Evolutionary conservation across 2,797 vertebrate genomes (phyloP).

Genomic region (Rhabdomys pumilio): DNA sequence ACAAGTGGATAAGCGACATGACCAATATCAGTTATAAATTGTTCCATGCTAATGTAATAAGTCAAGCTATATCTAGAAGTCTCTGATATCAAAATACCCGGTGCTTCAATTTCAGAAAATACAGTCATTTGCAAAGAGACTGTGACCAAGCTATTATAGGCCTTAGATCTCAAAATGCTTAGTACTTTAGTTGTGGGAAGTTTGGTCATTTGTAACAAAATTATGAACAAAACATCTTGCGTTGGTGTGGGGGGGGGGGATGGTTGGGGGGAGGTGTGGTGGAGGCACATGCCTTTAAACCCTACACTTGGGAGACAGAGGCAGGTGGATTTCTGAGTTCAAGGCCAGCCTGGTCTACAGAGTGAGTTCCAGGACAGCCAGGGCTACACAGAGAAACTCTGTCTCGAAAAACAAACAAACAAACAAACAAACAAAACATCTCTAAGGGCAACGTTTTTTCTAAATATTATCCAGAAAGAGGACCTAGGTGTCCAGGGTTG

Average conservation of each 20-base stretch:
- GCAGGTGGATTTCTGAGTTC: too few relatives aligned
- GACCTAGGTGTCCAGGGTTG: background rate
- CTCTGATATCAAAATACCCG: background rate
- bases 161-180: background rate
- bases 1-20: background rate
- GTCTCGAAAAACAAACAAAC: too few relatives aligned
- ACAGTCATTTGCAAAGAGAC: background rate
- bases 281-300: too few relatives aligned
- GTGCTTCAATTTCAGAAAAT: background rate
- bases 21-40: background rate
- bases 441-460: background rate
- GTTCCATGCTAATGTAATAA: background rate
- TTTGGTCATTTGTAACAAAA: background rate
- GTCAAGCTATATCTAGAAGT: background rate
- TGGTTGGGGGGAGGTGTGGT: too few relatives aligned
- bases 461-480: background rate
- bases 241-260: too few relatives aligned
- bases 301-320: too few relatives aligned
- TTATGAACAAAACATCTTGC: background rate
- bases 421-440: background rate
- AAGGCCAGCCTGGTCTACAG: too few relatives aligned
- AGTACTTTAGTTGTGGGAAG: background rate
- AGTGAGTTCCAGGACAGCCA: too few relatives aligned
- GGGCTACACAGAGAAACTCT: too few relatives aligned
- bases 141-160: background rate